phyloP scores from a whole-genome alignment of 1,140 invertebrate species.

The Coenobita brevimanus region DNA sequence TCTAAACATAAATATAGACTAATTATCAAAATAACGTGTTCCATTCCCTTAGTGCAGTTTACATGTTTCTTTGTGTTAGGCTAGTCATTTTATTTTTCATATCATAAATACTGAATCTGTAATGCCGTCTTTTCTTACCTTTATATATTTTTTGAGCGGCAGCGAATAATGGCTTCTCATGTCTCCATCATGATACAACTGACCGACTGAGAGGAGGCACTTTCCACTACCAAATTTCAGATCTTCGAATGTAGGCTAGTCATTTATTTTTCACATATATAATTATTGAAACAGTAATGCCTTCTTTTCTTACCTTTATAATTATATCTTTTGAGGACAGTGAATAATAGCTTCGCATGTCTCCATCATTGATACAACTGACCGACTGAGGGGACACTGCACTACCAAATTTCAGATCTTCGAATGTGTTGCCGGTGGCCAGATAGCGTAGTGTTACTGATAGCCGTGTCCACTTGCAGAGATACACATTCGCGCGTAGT shows the following conservation, averaged over 20 bases:
- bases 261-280: too few species aligned
- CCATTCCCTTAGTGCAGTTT: too few species aligned
- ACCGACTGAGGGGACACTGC: slow-evolving; percentile 45
- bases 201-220: too few species aligned
- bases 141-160: slow-evolving; percentile 49
- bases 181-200: slow-evolving; percentile 42
- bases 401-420: slow-evolving; percentile 45
- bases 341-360: too few species aligned
- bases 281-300: too few species aligned
- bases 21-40: neutral
- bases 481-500: slow-evolving; percentile 18
- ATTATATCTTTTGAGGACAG: too few species aligned
- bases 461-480: slow-evolving; percentile 24
- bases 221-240: too few species aligned
- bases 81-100: slow-evolving; percentile 41
- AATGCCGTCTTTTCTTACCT: slow-evolving; percentile 25
- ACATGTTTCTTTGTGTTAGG: neutral
- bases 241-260: too few species aligned
- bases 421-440: slow-evolving; percentile 47
- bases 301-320: too few species aligned
- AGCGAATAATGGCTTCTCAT: slow-evolving; percentile 39
- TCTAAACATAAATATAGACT: neutral
- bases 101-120: neutral
- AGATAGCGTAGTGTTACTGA: slow-evolving; percentile 39
- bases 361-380: too few species aligned